Conservation (phyloP, 1,140 invertebrate species). For the Drosophila takahashii region DNA sequence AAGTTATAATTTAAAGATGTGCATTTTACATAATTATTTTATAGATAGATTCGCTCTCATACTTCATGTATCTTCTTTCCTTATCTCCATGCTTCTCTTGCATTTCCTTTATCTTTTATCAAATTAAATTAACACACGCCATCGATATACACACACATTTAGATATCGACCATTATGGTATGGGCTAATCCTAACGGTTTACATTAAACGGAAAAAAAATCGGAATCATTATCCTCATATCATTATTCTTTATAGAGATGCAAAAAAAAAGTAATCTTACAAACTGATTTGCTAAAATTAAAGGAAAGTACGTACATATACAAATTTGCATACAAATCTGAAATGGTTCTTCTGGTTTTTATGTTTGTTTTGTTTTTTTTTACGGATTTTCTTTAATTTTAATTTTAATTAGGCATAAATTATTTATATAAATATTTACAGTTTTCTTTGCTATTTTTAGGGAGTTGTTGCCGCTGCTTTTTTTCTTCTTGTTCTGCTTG, state of each 20-base stretch:
- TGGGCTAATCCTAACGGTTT: constrained; percentile 26
- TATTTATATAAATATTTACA: constrained; percentile 76
- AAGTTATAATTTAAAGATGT: constrained; percentile 47
- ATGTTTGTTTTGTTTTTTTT: constrained; percentile 32
- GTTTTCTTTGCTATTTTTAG: constrained; percentile 65
- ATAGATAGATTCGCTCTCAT: constrained; percentile 47
- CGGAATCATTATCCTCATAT: constrained; percentile 35
- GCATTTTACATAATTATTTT: constrained; percentile 50
- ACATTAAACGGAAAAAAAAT: constrained; percentile 42
- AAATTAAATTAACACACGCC: constrained; percentile 57
- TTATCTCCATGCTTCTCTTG: neutral
- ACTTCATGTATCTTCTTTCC: constrained; percentile 7
- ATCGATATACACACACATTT: constrained; percentile 34
- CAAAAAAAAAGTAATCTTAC: constrained; percentile 39
- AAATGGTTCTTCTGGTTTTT: constrained; percentile 49
- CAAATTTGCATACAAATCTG: constrained; percentile 42
- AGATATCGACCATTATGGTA: constrained; percentile 30
- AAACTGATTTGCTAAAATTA: constrained; percentile 65
- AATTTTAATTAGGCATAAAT: constrained; percentile 71
- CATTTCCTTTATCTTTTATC: constrained; percentile 16
- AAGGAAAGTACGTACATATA: constrained; percentile 72
- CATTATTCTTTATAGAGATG: constrained; percentile 24
- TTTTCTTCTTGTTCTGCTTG: constrained; percentile 9
- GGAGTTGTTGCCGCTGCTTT: constrained; percentile 32
- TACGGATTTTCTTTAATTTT: constrained; percentile 46